Evolutionary conservation across 2,797 vertebrate species (phyloP), one percentile per base, ranked within the genome.

Genomic region (Falco peregrinus): DNA sequence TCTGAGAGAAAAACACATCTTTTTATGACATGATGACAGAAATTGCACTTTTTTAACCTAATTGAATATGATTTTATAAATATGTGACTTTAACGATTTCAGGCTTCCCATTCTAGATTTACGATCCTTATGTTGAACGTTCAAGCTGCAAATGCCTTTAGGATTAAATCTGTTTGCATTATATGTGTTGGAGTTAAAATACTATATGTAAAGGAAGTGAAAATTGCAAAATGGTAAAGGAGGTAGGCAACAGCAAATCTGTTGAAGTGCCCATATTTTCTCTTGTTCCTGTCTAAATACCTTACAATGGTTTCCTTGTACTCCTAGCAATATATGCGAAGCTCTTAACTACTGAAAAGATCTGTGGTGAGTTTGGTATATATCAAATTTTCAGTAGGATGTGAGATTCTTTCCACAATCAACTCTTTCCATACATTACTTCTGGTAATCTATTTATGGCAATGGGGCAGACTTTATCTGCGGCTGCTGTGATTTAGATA

Each of bases 21-120:
- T 99, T 99, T 99, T 99, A 99, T 98, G 99, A 98, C 98, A 99
- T 98, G 99, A 99, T 99, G 99, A 99, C 99, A 99, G 99, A 99
- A 99, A 99, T 99, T 99, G 98, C 99, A 98, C 99, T 99, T 99
- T 99, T 98, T 99, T 99, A 99, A 98, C 98, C 98, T 99, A 99
- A 99, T 99, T 98, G 98, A 98, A 98, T 98, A 97, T 97, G 97
- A 98, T 99, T 98, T 99, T 99, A 98, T 98, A 98, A 98, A 99
- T 98, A 98, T 98, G 99, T 98, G 98, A 98, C 98, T 98, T 98
- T 98, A 98, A 98, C 93, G 98, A 99, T 98, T 98, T 98, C 97
- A 98, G 98, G 97, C 97, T 98, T 98, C 96, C 96, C 97, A 89
- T 97, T 97, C 95, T 85, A 98, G 97, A 98, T 98, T 98, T 98